Conservation (phyloP, 2,888 invertebrate species). For the Helleia helle region DNA sequence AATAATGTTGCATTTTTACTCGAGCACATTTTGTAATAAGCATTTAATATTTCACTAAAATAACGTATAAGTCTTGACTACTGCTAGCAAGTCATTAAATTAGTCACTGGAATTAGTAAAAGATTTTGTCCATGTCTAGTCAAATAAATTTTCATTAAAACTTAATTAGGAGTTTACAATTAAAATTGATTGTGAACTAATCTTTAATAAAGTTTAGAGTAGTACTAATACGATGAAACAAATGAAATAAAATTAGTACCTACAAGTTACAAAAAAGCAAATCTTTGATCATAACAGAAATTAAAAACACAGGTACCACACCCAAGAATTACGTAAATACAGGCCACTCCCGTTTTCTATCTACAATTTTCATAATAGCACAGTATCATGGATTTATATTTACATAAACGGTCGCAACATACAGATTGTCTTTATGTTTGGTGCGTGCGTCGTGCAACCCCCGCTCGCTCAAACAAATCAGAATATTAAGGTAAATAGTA, state of each 20-base stretch:
- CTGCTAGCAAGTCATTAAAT: no score
- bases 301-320: constrained; percentile 34
- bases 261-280: not conserved
- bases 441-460: constrained; percentile 73
- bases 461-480: constrained; percentile 58
- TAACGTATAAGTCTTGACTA: no score
- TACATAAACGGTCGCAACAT: constrained; percentile 67
- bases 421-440: constrained; percentile 71
- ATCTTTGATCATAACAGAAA: constrained; percentile 9
- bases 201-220: no score
- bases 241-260: not conserved
- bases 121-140: no score
- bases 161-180: no score
- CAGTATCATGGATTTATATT: constrained; percentile 62
- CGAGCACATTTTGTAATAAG: no score
- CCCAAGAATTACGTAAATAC: constrained; percentile 55
- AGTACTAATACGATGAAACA: not conserved
- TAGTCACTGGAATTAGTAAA: no score
- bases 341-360: constrained; percentile 50
- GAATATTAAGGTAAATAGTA: constrained; percentile 71
- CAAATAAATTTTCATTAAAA: no score
- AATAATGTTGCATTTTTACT: no score
- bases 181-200: no score
- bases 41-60: no score
- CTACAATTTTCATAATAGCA: constrained; percentile 56